Evolutionary conservation across 1,140 invertebrate species (phyloP), one percentile per base, ranked within the genome.

Genomic region (Bombus confusus): DNA sequence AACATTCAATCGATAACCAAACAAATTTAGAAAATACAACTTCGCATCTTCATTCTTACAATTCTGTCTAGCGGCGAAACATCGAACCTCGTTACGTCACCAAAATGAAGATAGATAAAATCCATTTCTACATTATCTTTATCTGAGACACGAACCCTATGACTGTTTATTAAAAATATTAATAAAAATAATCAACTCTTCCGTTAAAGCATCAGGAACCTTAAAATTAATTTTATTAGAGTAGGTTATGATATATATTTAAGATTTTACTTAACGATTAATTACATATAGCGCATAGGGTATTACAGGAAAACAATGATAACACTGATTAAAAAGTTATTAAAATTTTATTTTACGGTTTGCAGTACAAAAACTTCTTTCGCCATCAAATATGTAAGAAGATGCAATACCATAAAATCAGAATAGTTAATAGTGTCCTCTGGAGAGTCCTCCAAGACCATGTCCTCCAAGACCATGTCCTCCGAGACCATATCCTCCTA

Each of bases 331-430:
- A 90, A 71, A 80, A 87, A 84, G 59, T 84, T 62, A 62, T 80
- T 62, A 28, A 66, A 84, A 79, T 57, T 87, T 87, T 88, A 88
- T 88, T 88, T 72, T 28, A 22, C 1, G 39, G 3, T 87, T 28
- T 34, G 86, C 62, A 76, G 43, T 52, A 84, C 57, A 80, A 80
- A 80, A 83, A 15, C 31, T 80, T 25, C 2, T 41, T 69, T 82
- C 34, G 64, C 0, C 18, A 47, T 12, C 34, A n/a, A 43, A 76
- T 75, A 47, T 34, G 31, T 57, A 18, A 31, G 6, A 43, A 74
- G 62, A 8, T 1, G n/a, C n/a, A 34, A 3, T 66, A 66, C 59
- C 28, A n/a, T n/a, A n/a, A 62, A 4, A n/a, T 62, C 10, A 13
- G 28, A 12, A 47, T 5, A 18, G 47, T 47, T 62, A 76, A 76